Evolutionary conservation across 2,888 invertebrate genomes (phyloP).

Genomic region (Litoditis marina): DNA sequence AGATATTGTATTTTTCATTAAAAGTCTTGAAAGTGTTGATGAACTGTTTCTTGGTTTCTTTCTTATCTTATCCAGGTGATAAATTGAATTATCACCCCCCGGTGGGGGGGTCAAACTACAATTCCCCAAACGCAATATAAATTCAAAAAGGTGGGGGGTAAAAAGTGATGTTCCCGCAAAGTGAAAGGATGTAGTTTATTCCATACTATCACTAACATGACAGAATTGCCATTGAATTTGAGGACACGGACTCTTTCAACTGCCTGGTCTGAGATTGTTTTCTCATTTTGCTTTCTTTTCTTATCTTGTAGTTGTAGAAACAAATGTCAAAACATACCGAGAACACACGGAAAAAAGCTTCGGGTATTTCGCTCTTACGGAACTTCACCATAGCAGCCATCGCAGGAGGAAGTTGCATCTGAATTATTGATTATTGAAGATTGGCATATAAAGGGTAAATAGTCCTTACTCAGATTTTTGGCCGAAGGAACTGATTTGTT

Average conservation of each 20-base stretch:
- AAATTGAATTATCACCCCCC: background rate
- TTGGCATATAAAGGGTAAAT: too few relatives aligned
- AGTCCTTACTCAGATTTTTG: too few relatives aligned
- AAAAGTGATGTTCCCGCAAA: too few relatives aligned
- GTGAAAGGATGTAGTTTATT: too few relatives aligned
- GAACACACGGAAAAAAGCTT: slow-evolving; percentile 44
- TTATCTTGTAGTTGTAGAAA: background rate
- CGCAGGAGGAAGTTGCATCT: slow-evolving; percentile 21
- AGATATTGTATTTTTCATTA: background rate
- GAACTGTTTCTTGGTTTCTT: background rate
- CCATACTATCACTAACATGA: too few relatives aligned
- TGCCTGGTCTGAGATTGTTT: too few relatives aligned
- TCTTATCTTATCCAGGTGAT: background rate
- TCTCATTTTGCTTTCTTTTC: background rate
- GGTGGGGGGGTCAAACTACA: too few relatives aligned
- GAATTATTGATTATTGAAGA: background rate
- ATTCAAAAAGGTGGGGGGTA: too few relatives aligned
- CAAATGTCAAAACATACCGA: slow-evolving; percentile 30
- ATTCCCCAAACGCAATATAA: too few relatives aligned
- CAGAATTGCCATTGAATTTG: too few relatives aligned
- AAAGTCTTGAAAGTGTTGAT: background rate
- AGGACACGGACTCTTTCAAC: too few relatives aligned
- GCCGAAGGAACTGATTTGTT: too few relatives aligned
- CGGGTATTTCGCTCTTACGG: slow-evolving; percentile 42
- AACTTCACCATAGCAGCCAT: slow-evolving; percentile 38